Evolutionary conservation across 2,888 invertebrate species (phyloP), one percentile per base, ranked within the genome.

Genomic region (Lymantria dispar): DNA sequence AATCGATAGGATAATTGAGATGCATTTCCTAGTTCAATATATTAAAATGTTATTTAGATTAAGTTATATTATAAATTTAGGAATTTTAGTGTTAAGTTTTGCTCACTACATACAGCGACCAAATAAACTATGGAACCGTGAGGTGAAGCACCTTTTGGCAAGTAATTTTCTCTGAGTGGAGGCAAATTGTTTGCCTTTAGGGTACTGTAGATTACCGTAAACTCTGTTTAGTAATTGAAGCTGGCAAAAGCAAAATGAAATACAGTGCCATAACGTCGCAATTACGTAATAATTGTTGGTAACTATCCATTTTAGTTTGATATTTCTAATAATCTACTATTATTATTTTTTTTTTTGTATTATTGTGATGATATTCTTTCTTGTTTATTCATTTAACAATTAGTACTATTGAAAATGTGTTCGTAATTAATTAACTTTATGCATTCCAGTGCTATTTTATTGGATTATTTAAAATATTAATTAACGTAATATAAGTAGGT

Each of bases 31-130:
- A 65, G 61, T 45, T 47, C 57, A 36, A 31, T 45, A 38, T 45
- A 45, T 36, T 44, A 43, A 7, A 40, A 12, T 49, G 45, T 22
- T 12, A 13, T 29, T 45, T 49, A 45, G 12, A 7, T 5, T 9
- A 30, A 8, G 11, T 38, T 38, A 38, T 38, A 10, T 43, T 44
- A 40, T 43, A 45, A 40, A 12, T 7, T 53, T 51, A 47, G 50
- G 49, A 48, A 62, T 9, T 47, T 46, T 52, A 60, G 43, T 58
- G 54, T 51, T 54, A 53, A 33, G 54, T 52, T 56, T 54, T 22
- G 22, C 22, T 54, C 64, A 76, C 56, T 72, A 72, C 77, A 83
- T 85, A 83, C 82, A 84, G 84, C 84, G 74, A 85, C 85, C 85
- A 85, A 85, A 85, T 84, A 64, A 62, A 62, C 60, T 62, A 62